phyloP scores from a whole-genome alignment of 2,113 vertebrate species.

The Onychostoma macrolepis region DNA sequence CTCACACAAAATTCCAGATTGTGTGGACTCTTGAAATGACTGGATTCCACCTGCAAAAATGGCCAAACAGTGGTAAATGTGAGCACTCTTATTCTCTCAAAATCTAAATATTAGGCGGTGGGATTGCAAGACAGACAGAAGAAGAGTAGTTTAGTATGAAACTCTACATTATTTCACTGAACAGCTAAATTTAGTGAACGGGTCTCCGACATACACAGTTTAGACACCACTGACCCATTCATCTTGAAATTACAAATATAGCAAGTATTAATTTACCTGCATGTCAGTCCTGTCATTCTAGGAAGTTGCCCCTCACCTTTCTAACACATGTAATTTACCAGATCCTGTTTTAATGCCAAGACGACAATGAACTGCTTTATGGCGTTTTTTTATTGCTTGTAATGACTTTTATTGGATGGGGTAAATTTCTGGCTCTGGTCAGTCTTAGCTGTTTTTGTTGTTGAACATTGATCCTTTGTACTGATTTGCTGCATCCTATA shows the following conservation, averaged over 20 bases:
- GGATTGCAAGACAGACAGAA: background rate
- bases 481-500: slow-evolving; percentile 5
- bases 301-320: background rate
- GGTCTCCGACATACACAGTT: background rate
- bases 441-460: slow-evolving; percentile 16
- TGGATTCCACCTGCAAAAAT: background rate
- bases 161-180: background rate
- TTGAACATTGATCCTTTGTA: background rate
- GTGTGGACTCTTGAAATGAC: too few relatives aligned
- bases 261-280: background rate
- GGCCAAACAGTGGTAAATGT: background rate
- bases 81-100: background rate
- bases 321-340: background rate
- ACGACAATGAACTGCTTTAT: background rate
- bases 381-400: background rate
- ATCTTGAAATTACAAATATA: background rate
- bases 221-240: background rate
- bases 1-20: too few relatives aligned
- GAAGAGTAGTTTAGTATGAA: background rate
- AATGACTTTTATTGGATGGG: slow-evolving; percentile 8
- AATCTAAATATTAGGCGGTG: background rate
- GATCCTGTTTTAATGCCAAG: background rate
- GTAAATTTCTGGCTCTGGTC: background rate
- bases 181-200: background rate
- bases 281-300: background rate